A percentile compares a stretch with the other conserved stretches of the same genome.
Conservation (phyloP, 2,888 invertebrate genomes). For the Hypena proboscidalis region DNA sequence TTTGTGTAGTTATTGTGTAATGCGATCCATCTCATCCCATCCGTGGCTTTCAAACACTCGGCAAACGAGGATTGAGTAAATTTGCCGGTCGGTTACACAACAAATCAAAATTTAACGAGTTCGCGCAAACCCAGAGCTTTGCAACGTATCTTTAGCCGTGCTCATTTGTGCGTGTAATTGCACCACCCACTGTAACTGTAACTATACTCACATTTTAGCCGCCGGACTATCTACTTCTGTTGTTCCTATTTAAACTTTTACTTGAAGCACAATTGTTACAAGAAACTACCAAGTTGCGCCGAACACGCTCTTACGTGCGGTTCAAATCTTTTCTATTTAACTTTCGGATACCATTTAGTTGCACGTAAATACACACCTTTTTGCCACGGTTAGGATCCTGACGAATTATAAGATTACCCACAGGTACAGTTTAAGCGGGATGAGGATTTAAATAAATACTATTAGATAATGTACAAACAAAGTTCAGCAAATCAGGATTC, state of each 20-base stretch:
- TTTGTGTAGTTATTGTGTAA: slow-evolving; percentile 84
- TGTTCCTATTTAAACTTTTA: slow-evolving; percentile 41
- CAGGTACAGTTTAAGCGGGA: slow-evolving; percentile 79
- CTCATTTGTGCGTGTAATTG: slow-evolving; percentile 76
- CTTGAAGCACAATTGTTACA: slow-evolving; percentile 31
- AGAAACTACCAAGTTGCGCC: slow-evolving; percentile 36
- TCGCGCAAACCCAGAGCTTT: slow-evolving; percentile 70
- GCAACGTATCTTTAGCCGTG: slow-evolving; percentile 61
- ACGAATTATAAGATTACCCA: slow-evolving; percentile 61
- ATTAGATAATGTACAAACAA: slow-evolving; percentile 80
- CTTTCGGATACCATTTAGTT: slow-evolving; percentile 60
- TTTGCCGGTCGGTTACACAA: slow-evolving; percentile 83
- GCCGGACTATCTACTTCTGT: slow-evolving; percentile 37
- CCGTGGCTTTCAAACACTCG: slow-evolving; percentile 64
- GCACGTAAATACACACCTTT: slow-evolving; percentile 75
- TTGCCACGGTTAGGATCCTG: slow-evolving; percentile 42
- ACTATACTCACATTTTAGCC: slow-evolving; percentile 33
- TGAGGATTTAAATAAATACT: slow-evolving; percentile 78
- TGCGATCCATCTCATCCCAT: slow-evolving; percentile 66
- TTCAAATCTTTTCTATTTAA: slow-evolving; percentile 59
- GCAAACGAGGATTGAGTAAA: slow-evolving; percentile 65
- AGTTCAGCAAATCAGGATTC: slow-evolving; percentile 58
- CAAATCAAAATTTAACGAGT: slow-evolving; percentile 83
- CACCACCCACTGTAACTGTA: slow-evolving; percentile 63
- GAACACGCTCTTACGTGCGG: slow-evolving; percentile 46